Evolutionary conservation across 2,797 vertebrate species (phyloP).

Genomic region (Hypotaenidia philippensis): DNA sequence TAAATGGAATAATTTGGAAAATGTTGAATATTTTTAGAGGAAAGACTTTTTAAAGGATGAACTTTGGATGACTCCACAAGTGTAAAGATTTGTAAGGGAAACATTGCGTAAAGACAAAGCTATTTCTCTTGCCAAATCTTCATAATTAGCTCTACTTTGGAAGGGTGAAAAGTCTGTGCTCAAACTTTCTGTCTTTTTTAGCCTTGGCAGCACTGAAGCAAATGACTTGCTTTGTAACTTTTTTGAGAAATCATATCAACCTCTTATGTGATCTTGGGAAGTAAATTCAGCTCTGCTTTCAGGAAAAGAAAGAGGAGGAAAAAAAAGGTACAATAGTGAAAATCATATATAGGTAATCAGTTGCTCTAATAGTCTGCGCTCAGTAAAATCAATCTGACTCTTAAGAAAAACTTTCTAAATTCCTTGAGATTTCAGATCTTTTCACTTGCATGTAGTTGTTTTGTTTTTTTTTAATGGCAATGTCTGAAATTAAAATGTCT

Average conservation of each 20-base stretch:
- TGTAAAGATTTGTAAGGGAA: background rate
- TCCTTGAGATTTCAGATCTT: background rate
- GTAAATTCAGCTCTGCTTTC: background rate
- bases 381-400: background rate
- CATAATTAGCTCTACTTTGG: background rate
- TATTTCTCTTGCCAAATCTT: background rate
- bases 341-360: background rate
- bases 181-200: background rate
- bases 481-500: constrained; percentile 1
- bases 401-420: constrained; percentile 7
- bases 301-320: background rate
- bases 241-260: background rate
- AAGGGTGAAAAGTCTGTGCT: background rate
- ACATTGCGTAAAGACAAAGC: background rate
- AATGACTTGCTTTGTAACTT: background rate
- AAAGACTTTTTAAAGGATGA: background rate
- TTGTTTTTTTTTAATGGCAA: background rate
- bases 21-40: background rate
- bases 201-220: background rate
- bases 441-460: background rate
- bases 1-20: background rate
- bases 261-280: background rate
- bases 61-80: background rate
- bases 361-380: background rate
- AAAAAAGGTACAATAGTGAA: background rate